Evolutionary conservation across 2,888 invertebrate species (phyloP), one percentile per base, ranked within the genome.

Genomic region (Muscina levida): DNA sequence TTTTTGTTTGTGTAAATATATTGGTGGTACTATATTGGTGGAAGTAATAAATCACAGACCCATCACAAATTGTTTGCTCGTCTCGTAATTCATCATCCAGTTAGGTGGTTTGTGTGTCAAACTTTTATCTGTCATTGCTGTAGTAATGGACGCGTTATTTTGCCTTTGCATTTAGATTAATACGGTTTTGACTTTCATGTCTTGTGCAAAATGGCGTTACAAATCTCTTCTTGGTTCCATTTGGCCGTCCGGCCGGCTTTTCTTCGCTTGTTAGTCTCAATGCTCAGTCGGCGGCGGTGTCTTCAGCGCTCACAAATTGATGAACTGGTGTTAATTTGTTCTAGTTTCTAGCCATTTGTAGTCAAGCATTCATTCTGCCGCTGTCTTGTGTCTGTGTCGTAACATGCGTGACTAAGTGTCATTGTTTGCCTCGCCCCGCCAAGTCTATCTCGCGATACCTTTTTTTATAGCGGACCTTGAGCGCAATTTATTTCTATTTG

Each of bases 391-490:
- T 11, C 19, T 19, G 11, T 42, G 62, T 17, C 19, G 17, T 59
- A 59, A 67, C 46, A 44, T 81, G 68, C 74, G 67, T 77, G 77
- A 56, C 59, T 46, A 77, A 81, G 74, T 81, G 66, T 68, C 59
- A 72, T 74, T 67, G 56, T 31, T 65, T 53, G 67, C 72, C 59
- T 42, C 8, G 17, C 59, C 59, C 19, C 62, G 39, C 37, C 1
- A 17, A 8, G 10, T 56, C 59, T 26, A 5, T 0, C 15, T 19
- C 15, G n/a, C 62, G 48, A 74, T 67, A 75, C 71, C 72, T 73
- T 53, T 46, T 8, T 31, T 31, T 31, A 31, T 31, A 37, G 46
- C 65, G 81, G 72, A 83, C 83, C 84, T 84, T 84, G 82, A 77
- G 72, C 72, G 79, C 82, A 84, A 84, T 83, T 83, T 59, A 59